Percentiles rank a stretch among this genome's conserved stretches.
These are phyloP conservation scores for Amphiprion clarkii DNA, from an alignment of 2,797 vertebrate species.

Conservation along the genomic window DNA sequence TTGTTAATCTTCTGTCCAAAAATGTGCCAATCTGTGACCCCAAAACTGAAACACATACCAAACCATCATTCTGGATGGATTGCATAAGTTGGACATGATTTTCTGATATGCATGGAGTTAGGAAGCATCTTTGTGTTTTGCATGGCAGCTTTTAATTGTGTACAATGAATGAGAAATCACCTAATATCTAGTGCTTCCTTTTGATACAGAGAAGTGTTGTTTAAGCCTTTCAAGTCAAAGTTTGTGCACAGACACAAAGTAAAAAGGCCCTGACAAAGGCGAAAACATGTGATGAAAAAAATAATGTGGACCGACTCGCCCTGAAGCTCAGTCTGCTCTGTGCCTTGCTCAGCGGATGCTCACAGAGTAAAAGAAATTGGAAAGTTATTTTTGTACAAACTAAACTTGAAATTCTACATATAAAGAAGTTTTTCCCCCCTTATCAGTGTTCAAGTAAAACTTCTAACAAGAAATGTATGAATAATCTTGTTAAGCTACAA, in stretches of 20 bases:
- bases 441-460: not conserved
- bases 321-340: not conserved
- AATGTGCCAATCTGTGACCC: not conserved
- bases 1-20: too few relatives aligned
- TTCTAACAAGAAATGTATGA: constrained; percentile 12
- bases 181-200: too few relatives aligned
- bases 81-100: too few relatives aligned
- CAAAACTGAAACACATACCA: too few relatives aligned
- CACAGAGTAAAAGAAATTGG: not conserved
- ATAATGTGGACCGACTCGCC: not conserved
- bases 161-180: too few relatives aligned
- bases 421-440: not conserved
- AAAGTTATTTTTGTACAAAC: not conserved
- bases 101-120: too few relatives aligned
- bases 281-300: not conserved
- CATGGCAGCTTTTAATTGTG: too few relatives aligned
- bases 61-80: too few relatives aligned
- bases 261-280: not conserved
- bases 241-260: not conserved
- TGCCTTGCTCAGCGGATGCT: not conserved
- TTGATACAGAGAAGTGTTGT: too few relatives aligned
- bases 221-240: too few relatives aligned
- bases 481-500: not conserved
- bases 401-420: not conserved
- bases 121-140: too few relatives aligned